Evolutionary conservation across 2,888 invertebrate genomes (phyloP).

Genomic region (Catocala sponsa): DNA sequence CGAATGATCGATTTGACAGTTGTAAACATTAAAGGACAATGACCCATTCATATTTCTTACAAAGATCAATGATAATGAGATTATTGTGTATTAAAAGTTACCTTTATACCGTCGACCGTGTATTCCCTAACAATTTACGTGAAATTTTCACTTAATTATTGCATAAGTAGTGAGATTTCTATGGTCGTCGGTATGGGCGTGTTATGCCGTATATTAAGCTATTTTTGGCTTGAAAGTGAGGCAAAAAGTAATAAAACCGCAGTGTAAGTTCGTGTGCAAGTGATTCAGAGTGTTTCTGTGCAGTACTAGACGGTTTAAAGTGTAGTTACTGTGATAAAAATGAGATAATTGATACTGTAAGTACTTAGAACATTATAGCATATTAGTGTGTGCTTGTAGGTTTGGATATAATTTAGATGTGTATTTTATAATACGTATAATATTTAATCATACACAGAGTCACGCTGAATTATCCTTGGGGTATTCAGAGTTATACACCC

Average conservation of each 20-base stretch:
- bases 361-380: slow-evolving; percentile 11
- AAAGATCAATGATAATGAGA: slow-evolving; percentile 60
- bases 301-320: slow-evolving; percentile 16
- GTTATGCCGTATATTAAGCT: slow-evolving; percentile 38
- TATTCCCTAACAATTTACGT: slow-evolving; percentile 8
- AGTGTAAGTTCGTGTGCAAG: slow-evolving; percentile 33
- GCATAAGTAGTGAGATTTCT: slow-evolving; percentile 32
- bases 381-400: not conserved
- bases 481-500: no score
- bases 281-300: slow-evolving; percentile 34
- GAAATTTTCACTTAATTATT: slow-evolving; percentile 11
- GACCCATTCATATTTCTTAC: slow-evolving; percentile 62
- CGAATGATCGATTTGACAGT: slow-evolving; percentile 55
- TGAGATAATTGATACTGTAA: slow-evolving; percentile 18
- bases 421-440: not conserved
- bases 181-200: slow-evolving; percentile 61
- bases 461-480: no score
- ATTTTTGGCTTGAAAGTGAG: slow-evolving; percentile 42
- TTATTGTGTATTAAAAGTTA: slow-evolving; percentile 67
- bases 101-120: slow-evolving; percentile 42
- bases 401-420: not conserved
- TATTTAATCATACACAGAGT: no score
- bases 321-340: slow-evolving; percentile 10
- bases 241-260: slow-evolving; percentile 31
- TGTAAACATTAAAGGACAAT: slow-evolving; percentile 80